These are phyloP conservation scores for Adrianichthys oophorus DNA, from an alignment of 2,797 vertebrate genomes.

Conservation along the genomic window DNA sequence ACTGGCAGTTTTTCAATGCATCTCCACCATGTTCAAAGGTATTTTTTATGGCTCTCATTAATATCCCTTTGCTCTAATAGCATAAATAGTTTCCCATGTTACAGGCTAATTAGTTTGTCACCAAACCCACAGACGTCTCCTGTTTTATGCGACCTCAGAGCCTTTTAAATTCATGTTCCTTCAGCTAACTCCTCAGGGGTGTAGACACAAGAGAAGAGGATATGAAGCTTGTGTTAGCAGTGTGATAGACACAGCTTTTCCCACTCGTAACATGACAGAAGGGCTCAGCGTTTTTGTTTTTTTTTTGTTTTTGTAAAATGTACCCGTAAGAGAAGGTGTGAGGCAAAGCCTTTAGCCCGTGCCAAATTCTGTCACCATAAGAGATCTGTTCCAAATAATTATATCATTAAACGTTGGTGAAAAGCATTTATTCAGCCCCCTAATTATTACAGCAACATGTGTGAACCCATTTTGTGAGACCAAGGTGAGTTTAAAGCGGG, in stretches of 20 bases:
- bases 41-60: too few relatives aligned
- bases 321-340: constrained; percentile 30
- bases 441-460: constrained; percentile 57
- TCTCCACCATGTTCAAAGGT: too few relatives aligned
- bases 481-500: constrained; percentile 7
- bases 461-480: constrained; percentile 23
- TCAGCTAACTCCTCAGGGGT: constrained; percentile 47
- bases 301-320: neutral
- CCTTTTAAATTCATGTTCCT: constrained; percentile 41
- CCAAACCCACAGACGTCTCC: constrained; percentile 22
- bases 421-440: constrained; percentile 47
- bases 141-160: constrained; percentile 50
- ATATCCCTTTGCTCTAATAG: too few relatives aligned
- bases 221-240: constrained; percentile 52
- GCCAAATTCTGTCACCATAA: constrained; percentile 48
- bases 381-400: constrained; percentile 46
- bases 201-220: constrained; percentile 28
- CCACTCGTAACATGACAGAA: constrained; percentile 50
- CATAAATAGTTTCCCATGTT: constrained; percentile 27
- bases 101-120: constrained; percentile 45
- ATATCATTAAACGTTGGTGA: constrained; percentile 65
- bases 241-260: constrained; percentile 48
- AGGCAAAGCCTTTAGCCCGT: constrained; percentile 34
- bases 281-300: constrained; percentile 29
- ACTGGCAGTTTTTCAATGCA: too few relatives aligned